Conservation (phyloP, 2,113 vertebrate genomes). For the Rhizomys pruinosus region DNA sequence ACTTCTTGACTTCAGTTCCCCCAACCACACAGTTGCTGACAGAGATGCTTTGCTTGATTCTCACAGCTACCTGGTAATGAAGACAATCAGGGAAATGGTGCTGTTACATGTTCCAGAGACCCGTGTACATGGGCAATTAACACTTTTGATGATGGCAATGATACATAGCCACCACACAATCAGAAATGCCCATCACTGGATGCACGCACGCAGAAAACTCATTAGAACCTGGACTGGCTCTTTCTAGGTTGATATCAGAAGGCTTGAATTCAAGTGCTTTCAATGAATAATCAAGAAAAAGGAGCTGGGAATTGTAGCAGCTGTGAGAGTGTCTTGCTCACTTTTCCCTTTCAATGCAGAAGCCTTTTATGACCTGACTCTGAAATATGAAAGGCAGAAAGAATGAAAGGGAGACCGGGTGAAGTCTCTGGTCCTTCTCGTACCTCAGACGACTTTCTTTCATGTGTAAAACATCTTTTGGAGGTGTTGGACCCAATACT, state of each 20-base stretch:
- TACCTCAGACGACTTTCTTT: not conserved
- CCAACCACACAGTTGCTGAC: no score
- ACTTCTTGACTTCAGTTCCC: no score
- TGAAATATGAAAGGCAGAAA: conserved; percentile 4
- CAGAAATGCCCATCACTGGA: not conserved
- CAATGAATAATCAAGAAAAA: not conserved
- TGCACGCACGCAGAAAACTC: not conserved
- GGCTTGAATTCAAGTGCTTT: not conserved
- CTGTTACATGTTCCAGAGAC: no score
- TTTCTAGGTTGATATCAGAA: not conserved
- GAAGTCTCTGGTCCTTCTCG: not conserved
- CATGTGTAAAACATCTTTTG: conserved; percentile 23
- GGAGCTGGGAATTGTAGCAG: not conserved
- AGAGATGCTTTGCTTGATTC: no score
- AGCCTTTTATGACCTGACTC: not conserved
- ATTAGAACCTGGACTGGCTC: not conserved
- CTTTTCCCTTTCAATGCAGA: not conserved
- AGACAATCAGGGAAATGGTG: no score
- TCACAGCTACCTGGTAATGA: no score
- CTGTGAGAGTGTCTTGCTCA: not conserved
- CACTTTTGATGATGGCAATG: not conserved
- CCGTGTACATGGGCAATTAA: no score
- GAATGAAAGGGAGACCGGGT: not conserved
- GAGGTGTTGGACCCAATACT: not conserved
- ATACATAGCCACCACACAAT: not conserved